A percentile compares a stretch with the other conserved stretches of the same genome.
Evolutionary conservation across 2,113 vertebrate species (phyloP).

Genomic region (Chaetura pelagica): DNA sequence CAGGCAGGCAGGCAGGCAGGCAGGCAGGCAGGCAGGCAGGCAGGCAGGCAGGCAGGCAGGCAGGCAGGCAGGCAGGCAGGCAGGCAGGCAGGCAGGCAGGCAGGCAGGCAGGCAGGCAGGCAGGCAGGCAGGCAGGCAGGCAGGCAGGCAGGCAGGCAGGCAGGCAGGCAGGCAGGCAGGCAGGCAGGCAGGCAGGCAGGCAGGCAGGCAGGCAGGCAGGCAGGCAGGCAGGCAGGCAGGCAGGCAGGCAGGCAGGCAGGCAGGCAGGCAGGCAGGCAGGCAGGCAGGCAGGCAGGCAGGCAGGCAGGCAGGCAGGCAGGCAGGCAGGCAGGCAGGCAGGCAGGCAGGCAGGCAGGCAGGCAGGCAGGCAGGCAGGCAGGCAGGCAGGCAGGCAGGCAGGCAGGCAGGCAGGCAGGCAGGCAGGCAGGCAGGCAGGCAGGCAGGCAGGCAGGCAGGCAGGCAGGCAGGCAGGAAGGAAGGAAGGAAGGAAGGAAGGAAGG

Average conservation of each 20-base stretch:
- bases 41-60: background rate
- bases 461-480: background rate
- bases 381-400: background rate
- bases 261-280: background rate
- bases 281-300: no score
- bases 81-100: background rate
- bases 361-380: background rate
- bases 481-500: no score
- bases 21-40: background rate
- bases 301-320: background rate
- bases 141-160: background rate
- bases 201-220: background rate
- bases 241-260: background rate
- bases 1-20: no score
- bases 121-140: background rate
- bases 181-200: no score
- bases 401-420: background rate
- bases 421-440: background rate
- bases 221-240: background rate
- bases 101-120: background rate
- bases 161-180: background rate
- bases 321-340: background rate
- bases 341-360: background rate
- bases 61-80: no score
- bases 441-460: background rate